Base-by-base conservation (phyloP, 2,888 invertebrate genomes). In the Tromatobia lineatoria region DNA sequence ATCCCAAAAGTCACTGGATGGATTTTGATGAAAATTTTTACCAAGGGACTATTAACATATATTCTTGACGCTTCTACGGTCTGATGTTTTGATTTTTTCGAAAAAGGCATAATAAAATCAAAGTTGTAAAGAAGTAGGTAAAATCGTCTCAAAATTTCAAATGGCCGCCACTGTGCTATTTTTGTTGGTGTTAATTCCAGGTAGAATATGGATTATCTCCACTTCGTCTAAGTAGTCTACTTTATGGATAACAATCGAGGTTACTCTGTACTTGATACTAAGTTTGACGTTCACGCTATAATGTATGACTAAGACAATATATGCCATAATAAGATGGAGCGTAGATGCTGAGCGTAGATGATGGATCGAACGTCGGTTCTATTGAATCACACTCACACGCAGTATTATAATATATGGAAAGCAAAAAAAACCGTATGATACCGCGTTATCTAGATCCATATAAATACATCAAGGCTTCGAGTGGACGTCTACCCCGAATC, bases 391-490 rank as follows among this genome's bases (percentile, higher is more conserved):
- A 38, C 8, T 6, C 29, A 38, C 8, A 15, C 29, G 1, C 29
- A 1, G 18, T n/a, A 34, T 61, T n/a, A 34, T 61, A 38, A 64
- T 42, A 38, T 64, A 64, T 38, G 64, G 13, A 34, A n/a, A 20
- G 20, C 42, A 3, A 38, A 64, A 13, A 3, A 38, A 64, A 13
- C 42, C 64, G 64, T 38, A 64, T 38, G n/a, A 61, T 61, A 61
- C 34, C 38, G 38, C 61, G 61, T 61, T 61, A 61, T 61, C 61
- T 38, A 38, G 61, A 61, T 61, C 61, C 61, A 34, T 64, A 64
- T 64, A 64, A 64, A 64, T 64, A 64, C 38, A 64, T 42, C 64
- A 20, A 20, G 38, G 42, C 38, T 20, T 64, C 38, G 18, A 64
- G 34, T 38, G 38, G 18, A 34, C 25, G 38, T 64, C 20, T n/a